Conservation (phyloP, 2,113 vertebrate genomes). For the Corythornis vintsioides region DNA sequence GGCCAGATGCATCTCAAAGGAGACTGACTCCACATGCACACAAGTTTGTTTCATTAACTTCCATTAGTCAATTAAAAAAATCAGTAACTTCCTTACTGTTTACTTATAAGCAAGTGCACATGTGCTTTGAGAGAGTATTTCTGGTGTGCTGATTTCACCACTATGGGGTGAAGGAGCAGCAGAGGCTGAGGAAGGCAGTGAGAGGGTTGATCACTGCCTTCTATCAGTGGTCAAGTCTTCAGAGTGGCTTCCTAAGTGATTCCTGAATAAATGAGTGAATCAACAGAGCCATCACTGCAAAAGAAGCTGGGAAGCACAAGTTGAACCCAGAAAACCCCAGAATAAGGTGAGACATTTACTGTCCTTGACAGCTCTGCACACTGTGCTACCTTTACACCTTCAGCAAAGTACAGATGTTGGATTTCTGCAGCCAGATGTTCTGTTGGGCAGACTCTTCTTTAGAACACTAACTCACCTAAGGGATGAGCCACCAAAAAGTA, state of each 20-base stretch:
- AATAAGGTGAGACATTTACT: background rate
- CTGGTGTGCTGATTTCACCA: background rate
- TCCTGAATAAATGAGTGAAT: too few species aligned
- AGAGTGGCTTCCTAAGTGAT: too few species aligned
- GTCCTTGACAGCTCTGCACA: background rate
- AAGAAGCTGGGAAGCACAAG: background rate
- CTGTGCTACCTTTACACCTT: background rate
- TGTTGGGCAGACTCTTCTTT: background rate
- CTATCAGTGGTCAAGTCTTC: too few species aligned
- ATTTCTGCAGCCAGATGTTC: background rate
- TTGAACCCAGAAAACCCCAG: background rate
- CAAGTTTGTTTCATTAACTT: slow-evolving; percentile 55
- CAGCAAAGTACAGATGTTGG: background rate
- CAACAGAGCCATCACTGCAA: background rate
- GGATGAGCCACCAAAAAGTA: slow-evolving; percentile 20
- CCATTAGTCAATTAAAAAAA: slow-evolving; percentile 42
- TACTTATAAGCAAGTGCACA: slow-evolving; percentile 16
- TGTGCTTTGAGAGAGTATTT: background rate
- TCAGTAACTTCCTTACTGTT: background rate
- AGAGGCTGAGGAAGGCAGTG: background rate
- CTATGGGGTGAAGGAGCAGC: background rate
- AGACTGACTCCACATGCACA: slow-evolving; percentile 35
- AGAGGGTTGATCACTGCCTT: background rate
- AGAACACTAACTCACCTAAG: too few species aligned
- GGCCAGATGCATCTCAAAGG: slow-evolving; percentile 26